Conservation (phyloP, 2,797 vertebrate genomes). For the Siniperca scherzeri region DNA sequence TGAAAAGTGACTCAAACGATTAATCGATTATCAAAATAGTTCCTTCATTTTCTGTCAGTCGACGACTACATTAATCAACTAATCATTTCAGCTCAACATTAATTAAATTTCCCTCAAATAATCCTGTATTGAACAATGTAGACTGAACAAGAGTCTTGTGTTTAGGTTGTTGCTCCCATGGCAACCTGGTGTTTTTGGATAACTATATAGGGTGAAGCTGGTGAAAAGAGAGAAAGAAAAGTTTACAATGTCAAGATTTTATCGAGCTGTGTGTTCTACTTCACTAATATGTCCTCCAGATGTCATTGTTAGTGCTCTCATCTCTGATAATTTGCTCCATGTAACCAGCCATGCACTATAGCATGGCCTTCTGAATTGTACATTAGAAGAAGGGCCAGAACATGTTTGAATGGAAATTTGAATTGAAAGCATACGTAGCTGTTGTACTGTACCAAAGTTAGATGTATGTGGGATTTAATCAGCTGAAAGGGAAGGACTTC, state of each 20-base stretch:
- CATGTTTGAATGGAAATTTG: neutral
- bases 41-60: neutral
- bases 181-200: constrained; percentile 4
- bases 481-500: neutral
- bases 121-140: neutral
- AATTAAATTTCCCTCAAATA: constrained; percentile 17
- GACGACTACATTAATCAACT: constrained; percentile 16
- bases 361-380: neutral
- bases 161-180: constrained; percentile 2
- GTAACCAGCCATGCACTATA: neutral
- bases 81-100: constrained; percentile 13
- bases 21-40: constrained; percentile 15
- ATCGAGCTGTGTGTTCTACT: neutral
- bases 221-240: neutral
- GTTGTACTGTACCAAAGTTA: neutral
- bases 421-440: neutral
- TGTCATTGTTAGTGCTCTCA: constrained; percentile 3
- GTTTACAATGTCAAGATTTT: neutral
- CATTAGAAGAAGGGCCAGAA: neutral
- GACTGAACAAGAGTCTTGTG: constrained; percentile 1
- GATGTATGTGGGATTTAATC: neutral
- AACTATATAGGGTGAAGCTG: neutral
- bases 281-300: constrained; percentile 3
- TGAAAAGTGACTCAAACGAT: constrained; percentile 14
- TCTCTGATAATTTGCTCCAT: neutral